phyloP scores from a whole-genome alignment of 2,888 invertebrate genomes.

The Spodoptera picta region DNA sequence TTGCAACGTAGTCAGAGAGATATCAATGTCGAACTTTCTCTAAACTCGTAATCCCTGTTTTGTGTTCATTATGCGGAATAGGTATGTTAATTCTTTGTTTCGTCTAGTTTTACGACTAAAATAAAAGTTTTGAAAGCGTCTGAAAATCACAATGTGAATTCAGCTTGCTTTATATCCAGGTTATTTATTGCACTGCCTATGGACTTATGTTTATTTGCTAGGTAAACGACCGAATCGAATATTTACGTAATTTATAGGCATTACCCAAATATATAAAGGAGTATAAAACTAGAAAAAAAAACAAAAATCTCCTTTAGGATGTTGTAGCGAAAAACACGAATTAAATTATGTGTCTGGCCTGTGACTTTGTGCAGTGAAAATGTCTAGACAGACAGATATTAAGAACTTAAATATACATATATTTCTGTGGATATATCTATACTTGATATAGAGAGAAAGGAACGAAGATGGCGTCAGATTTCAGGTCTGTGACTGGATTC shows the following conservation, averaged over 20 bases:
- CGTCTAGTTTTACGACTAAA: constrained; percentile 31
- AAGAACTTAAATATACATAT: background rate
- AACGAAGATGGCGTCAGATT: constrained; percentile 33
- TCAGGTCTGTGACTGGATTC: constrained; percentile 34
- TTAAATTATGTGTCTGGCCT: background rate
- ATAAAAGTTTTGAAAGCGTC: constrained; percentile 32
- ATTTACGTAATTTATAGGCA: constrained; percentile 15
- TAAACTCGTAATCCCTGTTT: constrained; percentile 48
- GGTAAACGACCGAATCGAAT: constrained; percentile 29
- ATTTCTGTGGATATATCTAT: constrained; percentile 1
- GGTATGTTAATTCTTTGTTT: constrained; percentile 48
- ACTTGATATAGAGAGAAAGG: constrained; percentile 9
- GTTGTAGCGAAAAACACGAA: constrained; percentile 19
- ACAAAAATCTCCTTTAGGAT: background rate
- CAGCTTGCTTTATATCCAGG: constrained; percentile 11
- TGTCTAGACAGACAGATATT: constrained; percentile 31
- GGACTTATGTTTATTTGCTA: constrained; percentile 22
- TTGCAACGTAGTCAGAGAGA: constrained; percentile 48
- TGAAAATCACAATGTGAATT: constrained; percentile 6
- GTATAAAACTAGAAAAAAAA: too few species aligned
- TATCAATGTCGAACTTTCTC: constrained; percentile 59
- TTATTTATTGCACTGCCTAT: background rate
- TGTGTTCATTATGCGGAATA: constrained; percentile 43
- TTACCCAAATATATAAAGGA: too few species aligned
- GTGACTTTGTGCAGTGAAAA: constrained; percentile 12